Evolutionary conservation across 2,113 vertebrate species (phyloP), one percentile per base, ranked within the genome.

Genomic region (Daubentonia madagascariensis): DNA sequence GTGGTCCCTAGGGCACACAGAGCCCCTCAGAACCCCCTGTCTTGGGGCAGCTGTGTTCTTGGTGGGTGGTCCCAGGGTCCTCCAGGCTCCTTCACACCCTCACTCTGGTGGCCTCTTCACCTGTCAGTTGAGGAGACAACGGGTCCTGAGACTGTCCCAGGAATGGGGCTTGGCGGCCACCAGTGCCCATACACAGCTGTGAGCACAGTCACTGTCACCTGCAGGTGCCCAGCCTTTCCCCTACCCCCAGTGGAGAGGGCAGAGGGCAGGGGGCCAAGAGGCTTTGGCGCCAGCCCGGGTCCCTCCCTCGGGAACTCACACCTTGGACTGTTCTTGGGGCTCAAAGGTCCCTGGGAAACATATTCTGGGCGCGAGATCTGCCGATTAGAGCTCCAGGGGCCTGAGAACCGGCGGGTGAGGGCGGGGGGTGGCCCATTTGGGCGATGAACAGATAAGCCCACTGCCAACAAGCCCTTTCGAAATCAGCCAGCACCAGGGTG

Each of bases 331-430:
- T 98, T 98, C 98, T 98, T 98, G 97, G 97, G 98, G 98, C 98
- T 98, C 98, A 98, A 98, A 99, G 99, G 98, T 98, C 98, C 98
- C 97, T 98, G 98, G 97, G 98, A 99, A 98, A 98, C 96, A 92
- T 96, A 10, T 94, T 91, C 54, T 23, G 8, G 78, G 97, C 54
- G n/a, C 30, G 96, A 98, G 98, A 98, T 98, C 1, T 50, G 87
- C 76, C 1, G 98, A 98, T 98, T 98, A 98, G 96, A 95, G 92
- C 83, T 97, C 95, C 97, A 96, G 0, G 40, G 98, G 98, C 98
- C 97, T 98, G 98, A 98, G 98, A 98, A 98, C 48, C 18, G 43
- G 92, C 91, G 14, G 91, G 80, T 5, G 50, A 92, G 78, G 87
- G 96, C 1, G 43, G 76, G 70, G 65, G 96, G 72, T 23, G 9